Evolutionary conservation across 1,140 invertebrate genomes (phyloP), one percentile per base, ranked within the genome.

Genomic region (Pararge aegeria): DNA sequence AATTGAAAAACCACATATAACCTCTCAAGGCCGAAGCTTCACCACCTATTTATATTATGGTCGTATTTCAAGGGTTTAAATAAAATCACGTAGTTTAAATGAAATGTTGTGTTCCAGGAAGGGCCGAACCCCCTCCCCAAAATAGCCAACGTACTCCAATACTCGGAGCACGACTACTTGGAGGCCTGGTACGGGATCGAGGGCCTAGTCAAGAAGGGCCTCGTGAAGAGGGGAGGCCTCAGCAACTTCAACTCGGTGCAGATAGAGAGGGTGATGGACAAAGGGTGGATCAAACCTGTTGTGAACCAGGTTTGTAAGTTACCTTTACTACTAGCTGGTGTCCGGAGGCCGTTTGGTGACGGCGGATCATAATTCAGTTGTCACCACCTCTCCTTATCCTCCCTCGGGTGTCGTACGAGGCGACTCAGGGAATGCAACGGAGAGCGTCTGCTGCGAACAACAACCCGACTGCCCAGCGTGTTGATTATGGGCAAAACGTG

Each of bases 241-340:
- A 96, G 95, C 42, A 97, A 97, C 79, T 97, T 97, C 77, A 97
- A 96, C 76, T 92, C 91, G 15, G 78, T 92, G 44, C 96, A 97
- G 77, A 78, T 97, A 4, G 75, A 92, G 40, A 85, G 93, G 34
- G 79, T 97, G 6, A 66, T 95, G 19, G 90, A 91, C 1, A 90
- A 87, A 58, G 92, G 91, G 4, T 92, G 83, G 34, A 90, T 97
- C n/a, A 94, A 94, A 74, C 97, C 97, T 2, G 93, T 94, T 15
- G 91, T 92, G 0, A 94, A 96, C 75, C 96, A 97, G 92, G 95
- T 96, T 61, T 62, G 38, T n/a, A n/a, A n/a, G n/a, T n/a, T n/a
- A n/a, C n/a, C n/a, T n/a, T n/a, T n/a, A n/a, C n/a, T n/a, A n/a
- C n/a, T n/a, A n/a, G n/a, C n/a, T n/a, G n/a, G n/a, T n/a, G n/a